phyloP scores from a whole-genome alignment of 2,113 vertebrate genomes.

The Pandion haliaetus region DNA sequence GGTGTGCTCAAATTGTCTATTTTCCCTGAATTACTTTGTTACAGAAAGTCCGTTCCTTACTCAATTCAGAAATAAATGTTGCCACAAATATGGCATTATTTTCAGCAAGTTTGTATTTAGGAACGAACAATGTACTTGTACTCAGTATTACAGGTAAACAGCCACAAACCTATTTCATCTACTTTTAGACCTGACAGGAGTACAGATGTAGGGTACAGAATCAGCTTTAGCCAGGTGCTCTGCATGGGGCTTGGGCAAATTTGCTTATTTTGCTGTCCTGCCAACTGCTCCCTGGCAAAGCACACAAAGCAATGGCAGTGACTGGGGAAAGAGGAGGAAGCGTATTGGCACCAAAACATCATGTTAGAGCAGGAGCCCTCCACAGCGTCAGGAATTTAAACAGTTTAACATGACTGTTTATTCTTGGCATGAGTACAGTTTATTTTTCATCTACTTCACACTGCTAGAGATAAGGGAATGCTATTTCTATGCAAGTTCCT shows the following conservation, averaged over 20 bases:
- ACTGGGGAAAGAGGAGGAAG: not conserved
- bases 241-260: not conserved
- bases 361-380: not conserved
- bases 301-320: not conserved
- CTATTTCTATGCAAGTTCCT: slow-evolving; percentile 33
- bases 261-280: not conserved
- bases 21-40: not conserved
- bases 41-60: not conserved
- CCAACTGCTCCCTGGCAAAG: not conserved
- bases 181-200: not conserved
- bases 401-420: not conserved
- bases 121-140: not conserved
- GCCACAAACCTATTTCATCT: not conserved
- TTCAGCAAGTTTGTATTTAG: not conserved
- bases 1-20: not conserved
- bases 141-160: not conserved
- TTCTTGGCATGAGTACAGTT: not conserved
- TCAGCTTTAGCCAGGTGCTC: not conserved
- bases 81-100: not conserved
- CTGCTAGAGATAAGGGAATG: slow-evolving; percentile 29
- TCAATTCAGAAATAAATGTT: not conserved
- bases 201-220: not conserved
- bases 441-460: slow-evolving; percentile 39
- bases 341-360: not conserved
- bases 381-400: slow-evolving; percentile 1